Conservation (phyloP, 2,888 invertebrate species). For the Drosophila leonis region DNA sequence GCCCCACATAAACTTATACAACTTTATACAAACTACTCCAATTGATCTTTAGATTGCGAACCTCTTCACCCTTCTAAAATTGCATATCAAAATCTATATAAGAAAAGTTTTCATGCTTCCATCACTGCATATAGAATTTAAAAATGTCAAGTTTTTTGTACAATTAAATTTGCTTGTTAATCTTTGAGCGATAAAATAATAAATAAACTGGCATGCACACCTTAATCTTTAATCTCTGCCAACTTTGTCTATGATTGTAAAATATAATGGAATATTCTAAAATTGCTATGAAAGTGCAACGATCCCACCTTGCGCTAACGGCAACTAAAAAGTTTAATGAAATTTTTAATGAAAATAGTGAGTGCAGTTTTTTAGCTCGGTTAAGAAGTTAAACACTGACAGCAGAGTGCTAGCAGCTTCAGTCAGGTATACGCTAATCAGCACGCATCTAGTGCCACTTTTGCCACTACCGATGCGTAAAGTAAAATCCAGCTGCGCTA, state of each 20-base stretch:
- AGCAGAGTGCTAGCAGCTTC: constrained; percentile 9
- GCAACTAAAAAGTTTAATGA: constrained; percentile 19
- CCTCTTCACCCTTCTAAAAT: too few species aligned
- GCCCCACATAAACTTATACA: too few species aligned
- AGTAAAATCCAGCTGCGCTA: constrained; percentile 22
- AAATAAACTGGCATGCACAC: neutral
- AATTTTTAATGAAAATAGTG: constrained; percentile 57
- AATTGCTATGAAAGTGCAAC: neutral
- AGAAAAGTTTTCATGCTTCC: too few species aligned
- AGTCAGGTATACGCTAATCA: constrained; percentile 57
- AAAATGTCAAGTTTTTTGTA: neutral
- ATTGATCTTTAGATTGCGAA: too few species aligned
- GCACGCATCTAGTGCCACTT: constrained; percentile 29
- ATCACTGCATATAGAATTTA: neutral
- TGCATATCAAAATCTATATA: too few species aligned
- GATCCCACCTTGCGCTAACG: constrained; percentile 4
- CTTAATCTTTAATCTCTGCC: neutral
- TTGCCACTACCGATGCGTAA: constrained; percentile 20
- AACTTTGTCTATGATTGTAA: constrained; percentile 1
- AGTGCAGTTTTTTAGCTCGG: constrained; percentile 19
- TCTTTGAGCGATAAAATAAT: neutral
- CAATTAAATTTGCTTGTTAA: neutral
- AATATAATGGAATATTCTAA: constrained; percentile 1
- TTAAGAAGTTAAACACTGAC: constrained; percentile 20
- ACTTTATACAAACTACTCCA: too few species aligned